Evolutionary conservation across 2,888 invertebrate genomes (phyloP).

Genomic region (Pristionchus maxplancki): DNA sequence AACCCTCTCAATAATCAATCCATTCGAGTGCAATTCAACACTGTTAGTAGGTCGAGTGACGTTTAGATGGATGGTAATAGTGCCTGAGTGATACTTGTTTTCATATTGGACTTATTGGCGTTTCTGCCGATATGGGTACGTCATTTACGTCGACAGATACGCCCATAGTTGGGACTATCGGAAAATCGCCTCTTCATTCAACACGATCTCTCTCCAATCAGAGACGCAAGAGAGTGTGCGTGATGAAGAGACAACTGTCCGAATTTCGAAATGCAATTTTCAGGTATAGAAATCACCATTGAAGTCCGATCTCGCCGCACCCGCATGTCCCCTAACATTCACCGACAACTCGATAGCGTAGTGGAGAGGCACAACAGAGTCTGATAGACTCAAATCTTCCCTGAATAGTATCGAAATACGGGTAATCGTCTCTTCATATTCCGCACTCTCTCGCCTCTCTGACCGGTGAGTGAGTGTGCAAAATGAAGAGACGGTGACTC

Average conservation of each 20-base stretch:
- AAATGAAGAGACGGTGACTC: no score
- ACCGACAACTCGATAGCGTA: not conserved
- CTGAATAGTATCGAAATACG: not conserved
- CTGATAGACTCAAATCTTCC: not conserved
- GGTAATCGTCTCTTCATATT: no score
- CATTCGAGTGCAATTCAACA: not conserved
- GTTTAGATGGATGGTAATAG: not conserved
- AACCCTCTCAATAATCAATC: slow-evolving; percentile 12
- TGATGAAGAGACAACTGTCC: not conserved
- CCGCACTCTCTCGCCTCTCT: no score
- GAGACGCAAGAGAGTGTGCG: no score
- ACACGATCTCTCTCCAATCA: not conserved
- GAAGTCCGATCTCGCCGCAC: not conserved
- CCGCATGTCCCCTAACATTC: not conserved
- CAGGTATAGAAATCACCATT: no score
- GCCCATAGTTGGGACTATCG: no score
- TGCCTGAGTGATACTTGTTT: not conserved
- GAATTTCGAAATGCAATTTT: no score
- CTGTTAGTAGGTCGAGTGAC: not conserved
- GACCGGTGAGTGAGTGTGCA: no score
- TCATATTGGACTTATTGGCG: no score
- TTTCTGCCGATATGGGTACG: no score
- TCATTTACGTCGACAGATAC: no score
- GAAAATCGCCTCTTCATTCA: not conserved
- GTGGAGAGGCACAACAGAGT: not conserved